These are phyloP conservation scores for Coptotermes formosanus DNA, from an alignment of 1,140 invertebrate species.

Conservation along the genomic window DNA sequence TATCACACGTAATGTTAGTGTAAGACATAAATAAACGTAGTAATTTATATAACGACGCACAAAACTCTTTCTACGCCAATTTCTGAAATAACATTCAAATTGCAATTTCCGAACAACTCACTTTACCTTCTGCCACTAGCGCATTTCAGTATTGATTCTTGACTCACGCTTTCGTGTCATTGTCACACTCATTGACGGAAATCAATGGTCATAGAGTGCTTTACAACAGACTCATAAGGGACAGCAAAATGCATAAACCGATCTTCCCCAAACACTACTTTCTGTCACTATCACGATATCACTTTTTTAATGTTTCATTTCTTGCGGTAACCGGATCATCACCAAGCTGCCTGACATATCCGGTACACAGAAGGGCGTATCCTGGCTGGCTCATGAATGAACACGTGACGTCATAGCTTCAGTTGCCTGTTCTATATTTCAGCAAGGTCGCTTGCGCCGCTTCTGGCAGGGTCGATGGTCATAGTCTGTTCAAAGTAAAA, in stretches of 20 bases:
- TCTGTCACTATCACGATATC: neutral
- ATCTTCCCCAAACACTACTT: neutral
- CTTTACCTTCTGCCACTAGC: neutral
- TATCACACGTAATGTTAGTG: too few relatives aligned
- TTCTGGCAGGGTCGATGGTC: neutral
- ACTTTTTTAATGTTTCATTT: neutral
- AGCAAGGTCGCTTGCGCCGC: neutral
- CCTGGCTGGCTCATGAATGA: neutral
- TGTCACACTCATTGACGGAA: neutral
- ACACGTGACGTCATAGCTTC: slow-evolving; percentile 8
- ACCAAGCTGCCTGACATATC: neutral
- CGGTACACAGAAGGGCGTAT: slow-evolving; percentile 6
- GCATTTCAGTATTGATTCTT: neutral
- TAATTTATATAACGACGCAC: too few relatives aligned
- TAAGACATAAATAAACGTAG: too few relatives aligned
- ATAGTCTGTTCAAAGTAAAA: neutral
- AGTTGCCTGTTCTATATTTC: slow-evolving; percentile 16
- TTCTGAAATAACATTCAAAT: neutral
- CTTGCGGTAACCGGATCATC: neutral
- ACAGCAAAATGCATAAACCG: neutral
- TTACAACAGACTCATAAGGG: neutral
- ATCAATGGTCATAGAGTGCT: neutral
- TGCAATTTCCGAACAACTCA: neutral
- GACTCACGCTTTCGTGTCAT: neutral
- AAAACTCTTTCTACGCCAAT: too few relatives aligned